phyloP scores from a whole-genome alignment of 2,797 vertebrate genomes.

The Urocyon cinereoargenteus region DNA sequence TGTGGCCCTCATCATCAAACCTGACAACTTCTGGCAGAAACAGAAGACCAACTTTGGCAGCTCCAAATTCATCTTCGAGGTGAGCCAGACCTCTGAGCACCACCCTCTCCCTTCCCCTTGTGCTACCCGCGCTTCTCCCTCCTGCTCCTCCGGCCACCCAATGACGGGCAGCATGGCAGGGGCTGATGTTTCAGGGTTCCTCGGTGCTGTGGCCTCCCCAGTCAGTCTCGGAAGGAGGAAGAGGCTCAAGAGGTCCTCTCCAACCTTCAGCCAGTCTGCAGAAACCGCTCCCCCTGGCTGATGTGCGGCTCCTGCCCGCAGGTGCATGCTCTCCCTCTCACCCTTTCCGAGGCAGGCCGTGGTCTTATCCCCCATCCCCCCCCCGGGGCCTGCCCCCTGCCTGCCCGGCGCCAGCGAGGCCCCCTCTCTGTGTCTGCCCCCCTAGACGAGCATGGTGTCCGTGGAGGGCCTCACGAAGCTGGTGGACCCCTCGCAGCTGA shows the following conservation, averaged over 20 bases:
- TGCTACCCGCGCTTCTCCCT: background rate
- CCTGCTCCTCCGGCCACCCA: background rate
- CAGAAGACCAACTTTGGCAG: conserved; percentile 99
- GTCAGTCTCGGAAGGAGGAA: background rate
- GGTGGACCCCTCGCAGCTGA: conserved; percentile 98
- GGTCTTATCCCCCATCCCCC: too few species aligned
- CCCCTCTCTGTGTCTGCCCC: conserved; percentile 56
- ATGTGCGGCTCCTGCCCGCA: background rate
- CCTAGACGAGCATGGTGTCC: conserved; percentile 98
- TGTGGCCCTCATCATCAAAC: conserved; percentile 99
- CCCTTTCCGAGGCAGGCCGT: background rate
- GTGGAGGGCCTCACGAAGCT: conserved; percentile 98
- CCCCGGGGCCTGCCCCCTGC: background rate
- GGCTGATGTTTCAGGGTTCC: background rate
- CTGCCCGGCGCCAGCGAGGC: background rate
- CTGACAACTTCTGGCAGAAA: conserved; percentile 99
- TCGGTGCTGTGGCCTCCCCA: background rate
- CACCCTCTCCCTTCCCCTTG: background rate
- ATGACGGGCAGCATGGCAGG: background rate
- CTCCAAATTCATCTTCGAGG: conserved; percentile 99
- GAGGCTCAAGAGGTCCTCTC: background rate
- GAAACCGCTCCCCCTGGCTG: background rate
- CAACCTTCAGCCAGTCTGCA: background rate
- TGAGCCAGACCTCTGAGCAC: conserved; percentile 80
- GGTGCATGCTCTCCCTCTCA: fast-evolving